Base-by-base conservation (phyloP, 2,888 invertebrate species). In the Trisateles emortualis region DNA sequence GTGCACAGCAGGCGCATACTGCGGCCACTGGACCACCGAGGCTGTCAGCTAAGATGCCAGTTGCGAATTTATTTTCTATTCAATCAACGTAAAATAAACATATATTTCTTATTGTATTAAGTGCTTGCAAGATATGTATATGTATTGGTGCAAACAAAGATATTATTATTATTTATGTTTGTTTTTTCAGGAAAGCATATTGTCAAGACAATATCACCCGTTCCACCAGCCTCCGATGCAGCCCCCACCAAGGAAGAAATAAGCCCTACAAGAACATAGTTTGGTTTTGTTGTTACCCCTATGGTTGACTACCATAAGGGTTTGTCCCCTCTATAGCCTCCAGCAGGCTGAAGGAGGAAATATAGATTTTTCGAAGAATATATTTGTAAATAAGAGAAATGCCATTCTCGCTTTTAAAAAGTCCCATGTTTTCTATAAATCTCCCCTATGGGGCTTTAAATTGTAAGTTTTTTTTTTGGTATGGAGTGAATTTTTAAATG, bases 151-250 rank as follows among this genome's bases (percentile, higher is more conserved):
- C 22, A 3, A 22, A 22, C 5, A 5, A 22, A 3, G 32, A 14
- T 14, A 33, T 24, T 19, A 8, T 46, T 33, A 26, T 42, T 3
- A 19, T 38, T 41, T 43, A 0, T 32, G 32, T 19, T 24, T 45
- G 24, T 38, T 58, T 48, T 86, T 85, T 6, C 83, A 92, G 92
- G 89, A 90, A 62, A 87, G 79, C 46, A 74, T 92, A 57, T 76
- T 86, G 48, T 82, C 90, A 1, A 76, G 89, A 33, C 90, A 88
- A 72, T 87, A 89, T 52, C 92, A 92, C 45, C 91, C 92, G 3
- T 90, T 90, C 80, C 92, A 92, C 58, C 90, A 91, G 57, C 92
- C 92, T 2, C 84, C 86, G 1, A 82, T 87, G 83, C 90, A 89
- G 65, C 84, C 84, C 46, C 85, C 86, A 14, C 76, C 83, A 36